Base-by-base conservation (phyloP, 2,113 vertebrate genomes). In the Hippocampus comes region DNA sequence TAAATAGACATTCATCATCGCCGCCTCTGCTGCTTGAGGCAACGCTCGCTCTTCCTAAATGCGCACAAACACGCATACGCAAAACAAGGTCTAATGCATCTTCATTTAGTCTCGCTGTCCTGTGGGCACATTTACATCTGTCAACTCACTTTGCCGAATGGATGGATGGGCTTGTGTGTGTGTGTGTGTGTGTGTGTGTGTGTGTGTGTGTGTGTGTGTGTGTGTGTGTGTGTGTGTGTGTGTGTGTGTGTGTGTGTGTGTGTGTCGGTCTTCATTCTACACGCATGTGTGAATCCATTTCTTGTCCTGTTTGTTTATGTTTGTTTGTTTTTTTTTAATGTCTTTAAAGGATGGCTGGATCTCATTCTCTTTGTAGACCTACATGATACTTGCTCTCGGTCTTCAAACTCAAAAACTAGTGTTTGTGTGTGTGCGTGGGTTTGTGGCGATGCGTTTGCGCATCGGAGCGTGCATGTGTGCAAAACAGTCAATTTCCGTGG, bases 51-150 rank as follows among this genome's bases (percentile, higher is more conserved):
- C 30, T 17, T 38, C 42, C 51, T 23, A 41, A 34, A 69, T 18
- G 14, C 71, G 9, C 66, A 41, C 49, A 70, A 64, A 60, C 61
- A 61, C 68, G 67, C 41, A 65, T 65, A 15, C 64, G 18, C 74
- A 71, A 49, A 75, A 67, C 38, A 53, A 72, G 59, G 68, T 73
- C 79, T 88, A 89, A 91, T 90, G 82, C 82, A 89, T 90, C 89
- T 91, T 90, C 88, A 90, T 90, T 91, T 90, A 80, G 86, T 72
- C 78, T 71, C 77, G 78, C 86, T 88, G 86, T 91, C 89, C 83
- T 87, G 84, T 84, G 82, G 86, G 84, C 81, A 88, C 88, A 90
- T 91, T 90, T 91, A 88, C 89, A 91, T 90, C 86, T 91, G 89
- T 89, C 88, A 90, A 74, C 84, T 78, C 75, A 67, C 78, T 69